These are phyloP conservation scores for Helicolenus hilgendorfi DNA, from an alignment of 2,797 vertebrate genomes.

Conservation along the genomic window DNA sequence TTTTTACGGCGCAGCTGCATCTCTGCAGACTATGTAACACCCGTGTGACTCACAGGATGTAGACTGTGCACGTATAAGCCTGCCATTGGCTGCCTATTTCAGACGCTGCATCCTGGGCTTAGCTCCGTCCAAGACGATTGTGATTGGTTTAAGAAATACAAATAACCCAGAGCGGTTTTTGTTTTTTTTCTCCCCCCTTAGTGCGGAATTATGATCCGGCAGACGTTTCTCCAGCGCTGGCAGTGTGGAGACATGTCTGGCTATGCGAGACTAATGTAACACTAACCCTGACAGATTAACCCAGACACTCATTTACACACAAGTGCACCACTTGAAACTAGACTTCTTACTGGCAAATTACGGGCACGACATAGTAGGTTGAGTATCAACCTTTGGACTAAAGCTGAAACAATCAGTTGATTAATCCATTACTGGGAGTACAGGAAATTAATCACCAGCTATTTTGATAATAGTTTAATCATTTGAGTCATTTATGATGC, in stretches of 20 bases:
- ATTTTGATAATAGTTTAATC: background rate
- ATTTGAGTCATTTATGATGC: background rate
- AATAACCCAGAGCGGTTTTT: background rate
- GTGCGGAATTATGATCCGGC: too few relatives aligned
- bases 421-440: background rate
- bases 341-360: background rate
- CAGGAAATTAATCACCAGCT: background rate
- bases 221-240: background rate
- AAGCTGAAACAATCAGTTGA: background rate
- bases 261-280: background rate
- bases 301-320: conserved; percentile 10
- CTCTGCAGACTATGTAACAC: conserved; percentile 8
- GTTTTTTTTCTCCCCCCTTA: background rate
- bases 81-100: background rate
- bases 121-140: background rate
- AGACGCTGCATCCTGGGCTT: background rate
- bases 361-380: background rate
- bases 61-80: background rate
- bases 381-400: background rate
- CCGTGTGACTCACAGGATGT: background rate
- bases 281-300: conserved; percentile 22
- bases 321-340: background rate
- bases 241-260: background rate
- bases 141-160: background rate
- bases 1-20: conserved; percentile 36